Evolutionary conservation across 2,797 vertebrate species (phyloP), one percentile per base, ranked within the genome.

Genomic region (Gymnopithys bicolor): DNA sequence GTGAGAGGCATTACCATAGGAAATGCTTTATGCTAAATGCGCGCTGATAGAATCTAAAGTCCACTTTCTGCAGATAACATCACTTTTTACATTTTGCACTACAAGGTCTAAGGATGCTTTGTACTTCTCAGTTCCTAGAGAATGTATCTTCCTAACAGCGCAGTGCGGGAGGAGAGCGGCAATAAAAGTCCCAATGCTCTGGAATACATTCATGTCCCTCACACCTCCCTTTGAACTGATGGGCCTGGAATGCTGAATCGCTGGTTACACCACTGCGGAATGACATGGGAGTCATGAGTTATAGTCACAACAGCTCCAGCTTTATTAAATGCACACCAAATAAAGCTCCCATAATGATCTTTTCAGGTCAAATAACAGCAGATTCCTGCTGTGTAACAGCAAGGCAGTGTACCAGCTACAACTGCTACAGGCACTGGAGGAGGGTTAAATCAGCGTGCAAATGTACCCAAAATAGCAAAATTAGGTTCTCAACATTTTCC

Each of bases 61-160:
- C 93, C 86, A 96, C 87, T 96, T 96, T 97, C 94, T 86, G 81
- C 84, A 93, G 95, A 97, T 97, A 96, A 97, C 94, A 96, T 94
- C 96, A 52, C 95, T 87, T 95, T 81, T 95, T 55, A 84, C 90
- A 75, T 96, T 96, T 97, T 96, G 93, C 97, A 95, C 87, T 97
- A 97, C 95, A 96, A 97, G 95, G 95, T 93, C 89, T 39, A 33
- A 75, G 82, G 94, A 14, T 19, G 78, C 94, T 96, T 97, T 96
- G 93, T 96, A 95, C 93, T 97, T 73, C 95, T 89, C 69, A 30
- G 23, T 46, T 91, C 91, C 91, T 71, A 80, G 84, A 84, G 93
- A 93, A 95, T 94, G 96, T 43, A 35, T 93, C 95, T 87, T 87
- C 85, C 79, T 22, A 84, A 56, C 43, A 86, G 84, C 49, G 69